phyloP scores from a whole-genome alignment of 2,113 vertebrate genomes.

The Rhinoptilus africanus region DNA sequence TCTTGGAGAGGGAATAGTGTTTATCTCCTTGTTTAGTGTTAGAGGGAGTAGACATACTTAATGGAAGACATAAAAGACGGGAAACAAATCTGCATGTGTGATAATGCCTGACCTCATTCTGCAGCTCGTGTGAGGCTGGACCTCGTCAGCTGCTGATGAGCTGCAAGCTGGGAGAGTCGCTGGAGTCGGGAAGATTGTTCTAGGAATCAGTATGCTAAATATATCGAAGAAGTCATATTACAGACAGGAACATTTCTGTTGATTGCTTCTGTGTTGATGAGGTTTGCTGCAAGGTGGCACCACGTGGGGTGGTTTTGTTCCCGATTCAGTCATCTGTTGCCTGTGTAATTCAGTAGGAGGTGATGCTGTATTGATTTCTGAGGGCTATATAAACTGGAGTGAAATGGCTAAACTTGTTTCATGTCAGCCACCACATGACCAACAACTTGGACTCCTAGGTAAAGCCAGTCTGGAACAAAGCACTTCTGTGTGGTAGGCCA shows the following conservation, averaged over 20 bases:
- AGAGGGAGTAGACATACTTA: background rate
- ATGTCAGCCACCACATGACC: background rate
- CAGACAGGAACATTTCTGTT: background rate
- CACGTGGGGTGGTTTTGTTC: background rate
- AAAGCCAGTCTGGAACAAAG: background rate
- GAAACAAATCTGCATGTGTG: background rate
- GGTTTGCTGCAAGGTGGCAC: background rate
- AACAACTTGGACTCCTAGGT: background rate
- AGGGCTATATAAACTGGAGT: background rate
- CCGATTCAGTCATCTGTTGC: background rate
- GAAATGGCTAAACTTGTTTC: background rate
- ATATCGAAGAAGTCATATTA: background rate
- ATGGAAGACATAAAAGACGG: background rate
- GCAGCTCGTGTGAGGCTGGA: background rate
- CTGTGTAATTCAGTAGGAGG: background rate
- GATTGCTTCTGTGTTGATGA: background rate
- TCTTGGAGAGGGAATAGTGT: background rate
- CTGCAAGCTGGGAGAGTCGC: background rate
- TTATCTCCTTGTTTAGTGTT: background rate
- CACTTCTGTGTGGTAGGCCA: background rate
- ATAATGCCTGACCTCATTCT: background rate
- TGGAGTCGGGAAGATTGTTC: background rate
- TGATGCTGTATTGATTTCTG: background rate
- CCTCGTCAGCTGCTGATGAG: background rate
- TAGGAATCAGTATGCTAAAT: conserved; percentile 31